phyloP scores from a whole-genome alignment of 2,888 invertebrate genomes.

The Hymenopus coronatus region DNA sequence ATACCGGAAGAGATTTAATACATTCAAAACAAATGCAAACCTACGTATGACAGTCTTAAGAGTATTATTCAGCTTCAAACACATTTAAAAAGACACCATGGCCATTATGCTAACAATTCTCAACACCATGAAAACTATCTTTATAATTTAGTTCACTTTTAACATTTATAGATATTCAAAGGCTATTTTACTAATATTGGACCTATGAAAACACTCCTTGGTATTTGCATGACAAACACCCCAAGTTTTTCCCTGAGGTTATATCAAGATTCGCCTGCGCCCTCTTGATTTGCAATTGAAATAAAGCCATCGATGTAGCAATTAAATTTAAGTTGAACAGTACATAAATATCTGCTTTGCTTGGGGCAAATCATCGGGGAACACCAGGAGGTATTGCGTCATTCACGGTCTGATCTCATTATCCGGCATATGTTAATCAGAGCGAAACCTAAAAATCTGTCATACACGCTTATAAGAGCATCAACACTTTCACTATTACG shows the following conservation, averaged over 20 bases:
- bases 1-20: too few species aligned
- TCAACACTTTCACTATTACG: background rate
- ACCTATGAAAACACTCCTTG: background rate
- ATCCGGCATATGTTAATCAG: background rate
- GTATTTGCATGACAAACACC: background rate
- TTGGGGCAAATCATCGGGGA: background rate
- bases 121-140: too few species aligned
- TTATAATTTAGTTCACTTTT: too few species aligned
- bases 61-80: too few species aligned
- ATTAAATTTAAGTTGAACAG: background rate
- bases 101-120: too few species aligned
- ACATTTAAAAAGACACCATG: too few species aligned
- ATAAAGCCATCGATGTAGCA: background rate
- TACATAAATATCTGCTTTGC: background rate
- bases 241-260: too few species aligned
- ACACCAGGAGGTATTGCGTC: background rate
- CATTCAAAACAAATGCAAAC: too few species aligned
- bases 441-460: background rate
- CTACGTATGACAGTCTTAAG: too few species aligned
- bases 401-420: background rate
- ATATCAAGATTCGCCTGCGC: too few species aligned
- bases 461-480: background rate
- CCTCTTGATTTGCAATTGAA: background rate
- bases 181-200: background rate
- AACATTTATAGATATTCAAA: too few species aligned